Evolutionary conservation across 2,797 vertebrate genomes (phyloP), one percentile per base, ranked within the genome.

Genomic region (Typhlichthys eigenmanni): DNA sequence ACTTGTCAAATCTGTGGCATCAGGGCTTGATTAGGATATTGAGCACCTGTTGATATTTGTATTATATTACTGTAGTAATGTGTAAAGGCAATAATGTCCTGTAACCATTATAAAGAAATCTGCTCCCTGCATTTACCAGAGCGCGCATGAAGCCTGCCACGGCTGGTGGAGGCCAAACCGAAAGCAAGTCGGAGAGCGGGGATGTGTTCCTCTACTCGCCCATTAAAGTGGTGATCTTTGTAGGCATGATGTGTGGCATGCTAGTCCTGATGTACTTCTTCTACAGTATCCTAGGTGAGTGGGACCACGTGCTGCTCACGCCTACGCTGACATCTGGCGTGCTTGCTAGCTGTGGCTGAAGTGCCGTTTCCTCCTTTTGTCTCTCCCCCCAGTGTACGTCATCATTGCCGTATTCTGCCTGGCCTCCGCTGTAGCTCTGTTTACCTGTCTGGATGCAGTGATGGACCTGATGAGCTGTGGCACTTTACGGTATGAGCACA

Each of bases 241-340:
- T 98, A 16, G 89, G 84, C 65, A 78, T 95, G 80, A 97, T 96
- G 91, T 96, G 94, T 62, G 81, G 89, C 64, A 96, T 98, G 95
- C 91, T 99, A 8, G 87, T 99, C 52, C 93, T 99, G 61, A 95
- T 99, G 83, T 99, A 98, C 85, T 98, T 90, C 87, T 99, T 98
- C 93, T 99, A 97, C 89, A 93, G 75, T 46, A 88, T 93, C 86
- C 86, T 99, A 1, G 96, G 98, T 99, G 86, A 95, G 91, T 79
- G 38, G 6, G 16, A 4, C 0, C 9, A 3, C 29, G 12, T 9
- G 5, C 10, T 16, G 9, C 7, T 17, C 51, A 53, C 10, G 10
- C 6, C 1, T 11, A 7, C 51, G 14, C 24, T 6, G 9, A 9
- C 13, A 50, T 6, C 51, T 12, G 4, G 16, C 19, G 5, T 19